These are phyloP conservation scores for Platyscapa corneri DNA, from an alignment of 1,140 invertebrate species.

Conservation along the genomic window DNA sequence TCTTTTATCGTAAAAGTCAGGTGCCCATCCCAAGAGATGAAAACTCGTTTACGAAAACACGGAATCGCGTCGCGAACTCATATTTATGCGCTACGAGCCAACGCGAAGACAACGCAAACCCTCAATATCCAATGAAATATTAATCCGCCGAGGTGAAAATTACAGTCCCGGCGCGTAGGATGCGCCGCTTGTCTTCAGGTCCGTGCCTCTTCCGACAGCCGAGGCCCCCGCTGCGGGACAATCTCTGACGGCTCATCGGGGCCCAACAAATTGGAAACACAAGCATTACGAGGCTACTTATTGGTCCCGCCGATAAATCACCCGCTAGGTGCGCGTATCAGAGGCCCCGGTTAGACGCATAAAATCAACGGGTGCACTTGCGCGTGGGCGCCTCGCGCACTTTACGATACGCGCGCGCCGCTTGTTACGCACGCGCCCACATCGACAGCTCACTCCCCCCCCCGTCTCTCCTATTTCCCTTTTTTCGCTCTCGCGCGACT, in stretches of 20 bases:
- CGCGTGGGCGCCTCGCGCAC: slow-evolving; percentile 25
- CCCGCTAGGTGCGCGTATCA: not conserved
- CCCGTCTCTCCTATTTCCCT: not conserved
- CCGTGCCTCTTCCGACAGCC: not conserved
- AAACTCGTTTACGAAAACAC: not conserved
- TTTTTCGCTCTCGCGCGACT: not conserved
- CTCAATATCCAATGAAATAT: slow-evolving; percentile 30
- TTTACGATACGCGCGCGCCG: slow-evolving; percentile 18
- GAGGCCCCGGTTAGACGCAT: slow-evolving; percentile 20
- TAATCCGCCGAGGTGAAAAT: slow-evolving; percentile 43
- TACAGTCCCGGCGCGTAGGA: not conserved
- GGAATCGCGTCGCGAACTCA: not conserved
- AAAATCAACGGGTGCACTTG: slow-evolving; percentile 37
- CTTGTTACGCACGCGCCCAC: not conserved
- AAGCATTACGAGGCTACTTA: slow-evolving; percentile 41
- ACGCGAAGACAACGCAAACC: not conserved
- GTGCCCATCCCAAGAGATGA: too few species aligned
- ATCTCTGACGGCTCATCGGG: slow-evolving; percentile 24
- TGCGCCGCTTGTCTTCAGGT: not conserved
- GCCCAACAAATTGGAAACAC: slow-evolving; percentile 43
- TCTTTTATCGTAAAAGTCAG: not conserved
- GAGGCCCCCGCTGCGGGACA: not conserved
- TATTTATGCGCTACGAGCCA: not conserved
- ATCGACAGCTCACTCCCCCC: not conserved
- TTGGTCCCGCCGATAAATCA: slow-evolving; percentile 42